Base-by-base conservation (phyloP, 2,797 vertebrate genomes). In the Syncerus caffer region DNA sequence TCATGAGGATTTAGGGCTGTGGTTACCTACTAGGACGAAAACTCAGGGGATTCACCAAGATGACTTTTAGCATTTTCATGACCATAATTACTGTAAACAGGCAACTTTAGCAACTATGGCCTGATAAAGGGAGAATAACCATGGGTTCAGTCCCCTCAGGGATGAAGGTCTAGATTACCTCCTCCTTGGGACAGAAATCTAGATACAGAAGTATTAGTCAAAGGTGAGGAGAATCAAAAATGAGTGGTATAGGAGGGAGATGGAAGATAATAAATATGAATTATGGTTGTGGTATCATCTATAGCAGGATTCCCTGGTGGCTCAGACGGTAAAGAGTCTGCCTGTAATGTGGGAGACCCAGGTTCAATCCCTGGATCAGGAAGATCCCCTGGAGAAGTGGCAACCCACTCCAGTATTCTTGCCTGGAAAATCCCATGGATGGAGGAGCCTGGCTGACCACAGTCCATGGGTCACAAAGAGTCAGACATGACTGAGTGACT, bases 131-230 rank as follows among this genome's bases (percentile, higher is more conserved):
- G 27, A 90, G 82, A 89, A 62, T 74, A 92, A 21, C 19, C 27
- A 90, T 31, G 45, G 10, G 10, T 19, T 88, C 64, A 67, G 23
- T 42, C 7, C 6, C 15, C 25, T 51, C 0, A 10, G 9, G 11
- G 50, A 80, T 57, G 10, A 79, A 94, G 55, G 19, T 45, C 57
- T 79, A 53, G 31, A 7, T 51, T 60, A 79, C 29, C 23, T 95
- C 78, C 25, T 95, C 78, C 29, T 12, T 95, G 42, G n/a, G 34
- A 71, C 31, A 57, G 57, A 92, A 92, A 84, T 85, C 76, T 71
- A 62, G 31, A 55, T 38, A 3, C 6, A 62, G 78, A 92, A 34
- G 5, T 42, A 45, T 83, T 84, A 89, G n/a, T 13, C 21, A 29
- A 92, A 74, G 21, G 14, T 60, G 29, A 62, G 23, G 34, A 50